A percentile compares a stretch with the other conserved stretches of the same genome.
Conservation (phyloP, 2,888 invertebrate species). For the Cantharis lateralis region DNA sequence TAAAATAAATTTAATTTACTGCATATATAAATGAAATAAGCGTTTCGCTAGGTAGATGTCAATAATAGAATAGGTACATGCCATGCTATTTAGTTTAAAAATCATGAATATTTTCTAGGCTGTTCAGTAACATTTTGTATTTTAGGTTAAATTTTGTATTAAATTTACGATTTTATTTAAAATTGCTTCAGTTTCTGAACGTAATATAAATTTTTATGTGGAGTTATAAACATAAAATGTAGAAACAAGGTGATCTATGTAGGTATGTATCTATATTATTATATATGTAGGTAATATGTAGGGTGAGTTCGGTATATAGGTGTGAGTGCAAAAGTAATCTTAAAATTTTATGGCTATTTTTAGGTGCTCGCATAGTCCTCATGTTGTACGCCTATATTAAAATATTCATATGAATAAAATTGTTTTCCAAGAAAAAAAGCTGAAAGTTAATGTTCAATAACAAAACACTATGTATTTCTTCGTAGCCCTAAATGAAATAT, state of each 20-base stretch:
- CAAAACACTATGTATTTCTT: no score
- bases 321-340: background rate
- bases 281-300: background rate
- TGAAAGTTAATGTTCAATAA: background rate
- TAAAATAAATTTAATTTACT: no score
- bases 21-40: no score
- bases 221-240: background rate
- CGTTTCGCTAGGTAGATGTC: no score
- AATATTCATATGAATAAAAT: background rate
- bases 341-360: background rate
- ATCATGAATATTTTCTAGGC: conserved; percentile 46
- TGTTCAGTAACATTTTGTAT: background rate
- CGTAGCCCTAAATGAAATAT: background rate
- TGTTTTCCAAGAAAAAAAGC: background rate
- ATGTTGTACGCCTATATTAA: background rate
- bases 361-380: background rate
- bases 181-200: conserved; percentile 21
- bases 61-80: no score
- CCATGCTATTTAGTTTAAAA: conserved; percentile 14
- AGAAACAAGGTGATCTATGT: background rate
- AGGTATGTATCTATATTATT: background rate
- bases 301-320: background rate
- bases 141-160: conserved; percentile 24
- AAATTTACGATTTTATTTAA: conserved; percentile 24
- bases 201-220: background rate